These are phyloP conservation scores for Diarsia dahlii DNA, from an alignment of 2,888 invertebrate genomes.

Conservation along the genomic window DNA sequence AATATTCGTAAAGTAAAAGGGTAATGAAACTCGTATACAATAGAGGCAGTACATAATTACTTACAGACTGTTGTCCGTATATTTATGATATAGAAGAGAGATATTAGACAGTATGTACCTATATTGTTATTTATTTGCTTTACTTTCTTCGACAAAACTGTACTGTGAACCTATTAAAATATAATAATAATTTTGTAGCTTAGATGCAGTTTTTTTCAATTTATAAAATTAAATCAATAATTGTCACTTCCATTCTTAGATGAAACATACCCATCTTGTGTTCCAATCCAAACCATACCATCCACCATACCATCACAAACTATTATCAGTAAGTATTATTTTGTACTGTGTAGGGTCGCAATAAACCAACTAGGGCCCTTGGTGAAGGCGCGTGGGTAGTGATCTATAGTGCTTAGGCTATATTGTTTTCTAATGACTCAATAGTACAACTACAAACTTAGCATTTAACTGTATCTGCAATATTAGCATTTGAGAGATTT, in stretches of 20 bases:
- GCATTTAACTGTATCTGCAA: constrained; percentile 36
- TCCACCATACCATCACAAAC: constrained; percentile 34
- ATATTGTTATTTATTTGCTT: not conserved
- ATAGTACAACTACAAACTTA: constrained; percentile 67
- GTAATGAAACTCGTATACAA: not conserved
- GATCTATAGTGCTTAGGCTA: constrained; percentile 82
- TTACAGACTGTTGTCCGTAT: not conserved
- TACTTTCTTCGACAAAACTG: not conserved
- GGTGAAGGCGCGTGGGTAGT: constrained; percentile 85
- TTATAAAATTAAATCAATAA: not conserved
- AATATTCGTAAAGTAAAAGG: not conserved
- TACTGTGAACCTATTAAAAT: no score
- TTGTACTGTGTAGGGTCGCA: constrained; percentile 79
- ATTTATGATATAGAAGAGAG: not conserved
- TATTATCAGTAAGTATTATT: constrained; percentile 71
- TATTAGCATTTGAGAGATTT: constrained; percentile 25
- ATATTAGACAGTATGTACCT: not conserved
- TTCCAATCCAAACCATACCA: constrained; percentile 41
- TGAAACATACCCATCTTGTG: constrained; percentile 32
- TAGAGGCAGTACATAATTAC: not conserved
- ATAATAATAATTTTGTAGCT: not conserved
- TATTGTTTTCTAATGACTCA: constrained; percentile 89
- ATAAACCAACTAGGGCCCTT: constrained; percentile 82
- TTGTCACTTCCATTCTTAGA: not conserved
- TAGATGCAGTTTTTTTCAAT: not conserved